phyloP scores from a whole-genome alignment of 30 jellyfish, hydroid and myxozoan species.

The Clytia hemisphaerica region DNA sequence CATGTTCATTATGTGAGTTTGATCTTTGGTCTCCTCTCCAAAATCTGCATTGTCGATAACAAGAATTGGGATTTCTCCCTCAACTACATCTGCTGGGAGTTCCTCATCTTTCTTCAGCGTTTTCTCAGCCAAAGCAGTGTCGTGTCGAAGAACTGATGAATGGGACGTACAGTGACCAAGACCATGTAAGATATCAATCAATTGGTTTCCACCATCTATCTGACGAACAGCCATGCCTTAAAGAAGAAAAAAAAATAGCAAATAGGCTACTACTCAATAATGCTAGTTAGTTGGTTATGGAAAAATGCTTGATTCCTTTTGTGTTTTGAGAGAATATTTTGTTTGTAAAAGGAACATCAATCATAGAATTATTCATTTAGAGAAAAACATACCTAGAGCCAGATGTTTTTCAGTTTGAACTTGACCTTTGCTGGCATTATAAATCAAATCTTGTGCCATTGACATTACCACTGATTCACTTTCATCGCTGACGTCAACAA shows the following conservation, averaged over 20 bases:
- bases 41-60: constrained; percentile 43
- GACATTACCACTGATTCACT: constrained; percentile 13
- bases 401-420: constrained; percentile 29
- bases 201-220: constrained; percentile 21
- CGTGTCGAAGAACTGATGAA: constrained; percentile 19
- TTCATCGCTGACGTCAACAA: neutral
- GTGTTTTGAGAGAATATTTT: no score
- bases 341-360: no score
- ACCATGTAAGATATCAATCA: constrained; percentile 17
- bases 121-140: constrained; percentile 19
- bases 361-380: no score
- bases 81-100: constrained; percentile 1
- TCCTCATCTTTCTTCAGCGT: neutral
- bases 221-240: constrained; percentile 48
- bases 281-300: no score
- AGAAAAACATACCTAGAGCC: no score
- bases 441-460: constrained; percentile 38
- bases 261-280: no score
- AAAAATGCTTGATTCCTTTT: no score
- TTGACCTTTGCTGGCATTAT: constrained; percentile 19
- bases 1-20: constrained; percentile 50
- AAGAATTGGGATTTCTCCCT: constrained; percentile 15
- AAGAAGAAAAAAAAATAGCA: no score
- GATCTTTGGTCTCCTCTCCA: constrained; percentile 43
- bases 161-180: constrained; percentile 28